phyloP scores from a whole-genome alignment of 2,797 vertebrate species.

The Zenarchopterus dispar region DNA sequence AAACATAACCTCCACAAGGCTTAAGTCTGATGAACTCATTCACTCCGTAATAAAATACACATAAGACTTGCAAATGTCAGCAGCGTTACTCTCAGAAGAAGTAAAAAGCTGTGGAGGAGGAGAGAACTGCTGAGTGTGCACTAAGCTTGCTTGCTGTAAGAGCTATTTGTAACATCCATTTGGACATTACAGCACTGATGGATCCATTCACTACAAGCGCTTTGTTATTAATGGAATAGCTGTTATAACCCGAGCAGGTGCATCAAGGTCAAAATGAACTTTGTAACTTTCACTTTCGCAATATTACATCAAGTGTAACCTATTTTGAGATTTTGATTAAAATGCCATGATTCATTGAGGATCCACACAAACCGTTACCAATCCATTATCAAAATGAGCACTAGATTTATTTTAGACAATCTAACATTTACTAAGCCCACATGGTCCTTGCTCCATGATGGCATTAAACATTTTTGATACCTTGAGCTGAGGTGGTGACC shows the following conservation, averaged over 20 bases:
- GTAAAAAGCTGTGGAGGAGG: slow-evolving; percentile 36
- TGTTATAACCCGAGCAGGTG: not conserved
- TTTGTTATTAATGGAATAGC: slow-evolving; percentile 13
- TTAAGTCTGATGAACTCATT: slow-evolving; percentile 33
- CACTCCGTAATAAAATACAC: slow-evolving; percentile 27
- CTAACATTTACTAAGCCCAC: no score
- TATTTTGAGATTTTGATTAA: not conserved
- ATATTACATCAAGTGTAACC: not conserved
- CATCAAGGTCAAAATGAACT: slow-evolving; percentile 3
- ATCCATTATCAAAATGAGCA: no score
- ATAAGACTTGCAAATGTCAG: slow-evolving; percentile 71
- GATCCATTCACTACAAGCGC: slow-evolving; percentile 46
- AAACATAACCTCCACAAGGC: slow-evolving; percentile 33
- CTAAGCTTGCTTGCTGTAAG: slow-evolving; percentile 49
- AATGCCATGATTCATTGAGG: not conserved
- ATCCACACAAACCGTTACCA: not conserved
- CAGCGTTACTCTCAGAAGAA: slow-evolving; percentile 37
- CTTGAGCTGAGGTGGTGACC: not conserved
- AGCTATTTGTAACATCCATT: slow-evolving; percentile 48
- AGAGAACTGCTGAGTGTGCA: slow-evolving; percentile 58
- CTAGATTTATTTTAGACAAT: no score
- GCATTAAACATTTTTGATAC: slow-evolving; percentile 3
- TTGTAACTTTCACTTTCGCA: not conserved
- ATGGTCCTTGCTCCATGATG: not conserved
- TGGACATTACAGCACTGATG: slow-evolving; percentile 50